phyloP scores from a whole-genome alignment of 2,888 invertebrate species.

The Oxytorus armatus region DNA sequence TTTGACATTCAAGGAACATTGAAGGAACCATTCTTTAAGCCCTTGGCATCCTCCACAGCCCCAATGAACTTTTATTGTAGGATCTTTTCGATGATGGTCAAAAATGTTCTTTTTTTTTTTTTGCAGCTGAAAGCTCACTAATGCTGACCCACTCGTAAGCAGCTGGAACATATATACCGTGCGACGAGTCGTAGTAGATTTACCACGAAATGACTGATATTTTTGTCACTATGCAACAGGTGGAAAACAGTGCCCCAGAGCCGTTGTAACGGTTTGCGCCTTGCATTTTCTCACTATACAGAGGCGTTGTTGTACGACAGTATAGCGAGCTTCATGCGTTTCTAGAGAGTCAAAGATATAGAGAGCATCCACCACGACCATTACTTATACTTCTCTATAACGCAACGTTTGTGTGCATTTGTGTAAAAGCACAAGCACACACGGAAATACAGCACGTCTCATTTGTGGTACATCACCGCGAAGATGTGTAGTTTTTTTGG shows the following conservation, averaged over 20 bases:
- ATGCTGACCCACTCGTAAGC: slow-evolving; percentile 52
- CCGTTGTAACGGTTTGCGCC: slow-evolving; percentile 64
- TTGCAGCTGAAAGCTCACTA: background rate
- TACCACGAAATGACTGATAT: slow-evolving; percentile 60
- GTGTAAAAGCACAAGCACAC: slow-evolving; percentile 7
- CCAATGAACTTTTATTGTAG: too few relatives aligned
- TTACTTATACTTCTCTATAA: slow-evolving; percentile 8
- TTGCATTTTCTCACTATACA: slow-evolving; percentile 21
- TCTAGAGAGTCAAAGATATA: too few relatives aligned
- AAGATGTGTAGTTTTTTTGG: slow-evolving; percentile 16
- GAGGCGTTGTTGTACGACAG: background rate
- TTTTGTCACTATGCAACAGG: slow-evolving; percentile 66
- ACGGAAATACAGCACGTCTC: too few relatives aligned
- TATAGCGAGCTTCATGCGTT: slow-evolving; percentile 29
- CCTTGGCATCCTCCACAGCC: too few relatives aligned
- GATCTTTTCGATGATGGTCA: too few relatives aligned
- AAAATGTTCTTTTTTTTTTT: too few relatives aligned
- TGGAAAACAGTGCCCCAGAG: slow-evolving; percentile 54
- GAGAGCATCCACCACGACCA: too few relatives aligned
- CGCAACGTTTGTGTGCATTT: slow-evolving; percentile 5
- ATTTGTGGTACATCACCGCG: background rate
- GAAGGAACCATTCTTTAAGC: too few relatives aligned
- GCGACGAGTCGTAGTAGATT: slow-evolving; percentile 49
- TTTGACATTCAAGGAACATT: too few relatives aligned
- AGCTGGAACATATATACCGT: slow-evolving; percentile 64